Base-by-base conservation (phyloP, 2,888 invertebrate genomes). In the Sclerodermus sp. region DNA sequence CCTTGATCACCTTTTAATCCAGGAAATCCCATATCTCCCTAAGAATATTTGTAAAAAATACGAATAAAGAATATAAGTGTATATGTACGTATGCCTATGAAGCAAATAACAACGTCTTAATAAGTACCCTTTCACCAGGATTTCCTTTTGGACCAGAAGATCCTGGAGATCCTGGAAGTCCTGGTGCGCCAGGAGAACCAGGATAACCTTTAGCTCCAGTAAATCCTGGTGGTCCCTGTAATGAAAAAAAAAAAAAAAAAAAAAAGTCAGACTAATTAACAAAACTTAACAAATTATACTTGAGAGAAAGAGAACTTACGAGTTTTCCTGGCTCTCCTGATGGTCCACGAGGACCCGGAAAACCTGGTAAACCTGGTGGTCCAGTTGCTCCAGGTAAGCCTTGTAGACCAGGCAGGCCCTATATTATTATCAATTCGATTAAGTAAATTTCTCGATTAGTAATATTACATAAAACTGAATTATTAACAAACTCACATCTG, bases 161-260 rank as follows among this genome's bases (percentile, higher is more conserved):
- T n/a, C 82, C 81, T 29, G 76, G 69, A 14, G 67, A 68, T 37
- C 85, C 85, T 1, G 71, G 72, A 15, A 68, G 68, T 16, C 84
- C 84, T 23, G 77, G 70, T 12, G 69, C 69, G 32, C 83, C 84
- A 60, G 73, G 67, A 14, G 69, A 55, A 41, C 80, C 81, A 8
- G 77, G 77, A 16, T 78, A 60, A 18, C 82, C 82, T 62, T 76
- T 74, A 5, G 74, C 59, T 16, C 82, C 34, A n/a, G 34, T 4
- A n/a, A 8, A 13, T n/a, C 82, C 60, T 79, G 64, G 10, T 23
- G 15, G 74, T 74, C 74, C 73, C 40, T 23, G 15, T 15, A 40
- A 10, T 13, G 36, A 39, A 42, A n/a, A n/a, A 39, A 55, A 36
- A 18, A 48, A 23, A 34, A 47, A 47, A 42, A 41, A 31, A 44